Conservation (phyloP, 2,113 vertebrate species). For the Channa maculata region DNA sequence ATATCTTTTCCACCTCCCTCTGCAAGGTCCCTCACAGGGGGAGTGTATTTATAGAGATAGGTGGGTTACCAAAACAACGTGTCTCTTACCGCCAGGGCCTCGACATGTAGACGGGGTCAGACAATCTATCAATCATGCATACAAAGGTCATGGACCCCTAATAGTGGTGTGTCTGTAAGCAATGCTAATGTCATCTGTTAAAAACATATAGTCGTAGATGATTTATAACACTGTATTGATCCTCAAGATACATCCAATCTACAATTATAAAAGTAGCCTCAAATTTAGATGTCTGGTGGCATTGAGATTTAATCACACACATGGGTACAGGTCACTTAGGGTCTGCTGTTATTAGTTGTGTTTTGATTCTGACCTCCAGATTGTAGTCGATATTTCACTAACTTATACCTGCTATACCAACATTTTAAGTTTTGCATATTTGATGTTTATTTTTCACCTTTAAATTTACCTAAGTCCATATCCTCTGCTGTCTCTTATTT, state of each 20-base stretch:
- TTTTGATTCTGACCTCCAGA: constrained; percentile 47
- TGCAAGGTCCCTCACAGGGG: constrained; percentile 37
- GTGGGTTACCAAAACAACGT: constrained; percentile 75
- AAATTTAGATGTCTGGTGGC: constrained; percentile 44
- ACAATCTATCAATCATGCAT: constrained; percentile 76
- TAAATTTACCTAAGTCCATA: neutral
- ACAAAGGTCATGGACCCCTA: constrained; percentile 72
- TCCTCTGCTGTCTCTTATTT: neutral
- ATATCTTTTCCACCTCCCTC: constrained; percentile 41
- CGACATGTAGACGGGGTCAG: constrained; percentile 67
- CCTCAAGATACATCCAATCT: constrained; percentile 46
- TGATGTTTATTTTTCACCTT: neutral
- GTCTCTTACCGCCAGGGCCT: constrained; percentile 56
- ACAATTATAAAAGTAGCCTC: constrained; percentile 53
- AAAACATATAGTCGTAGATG: constrained; percentile 70
- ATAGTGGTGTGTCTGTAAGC: constrained; percentile 69
- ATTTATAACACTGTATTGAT: constrained; percentile 73
- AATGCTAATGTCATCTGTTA: constrained; percentile 80
- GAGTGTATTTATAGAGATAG: constrained; percentile 62
- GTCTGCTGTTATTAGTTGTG: constrained; percentile 42
- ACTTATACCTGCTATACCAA: constrained; percentile 7
- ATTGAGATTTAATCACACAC: constrained; percentile 57
- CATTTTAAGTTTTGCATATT: neutral
- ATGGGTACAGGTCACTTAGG: constrained; percentile 42
- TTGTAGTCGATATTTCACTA: neutral